Percentiles rank a stretch among this genome's conserved stretches.
Evolutionary conservation across 2,797 vertebrate genomes (phyloP).

Genomic region (Myotis planiceps): DNA sequence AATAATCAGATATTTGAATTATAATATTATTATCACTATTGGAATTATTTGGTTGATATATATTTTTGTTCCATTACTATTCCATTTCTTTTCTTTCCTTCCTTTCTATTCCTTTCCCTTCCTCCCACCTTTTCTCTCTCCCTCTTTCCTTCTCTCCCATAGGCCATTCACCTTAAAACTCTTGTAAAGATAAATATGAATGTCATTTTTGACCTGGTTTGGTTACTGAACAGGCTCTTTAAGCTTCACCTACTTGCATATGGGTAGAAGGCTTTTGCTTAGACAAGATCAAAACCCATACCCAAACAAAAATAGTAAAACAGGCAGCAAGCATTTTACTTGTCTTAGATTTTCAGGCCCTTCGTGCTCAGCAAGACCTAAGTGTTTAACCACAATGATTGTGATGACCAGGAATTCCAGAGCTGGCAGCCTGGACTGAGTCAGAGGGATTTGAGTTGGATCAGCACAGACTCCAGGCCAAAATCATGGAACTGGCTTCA

Average conservation of each 20-base stretch:
- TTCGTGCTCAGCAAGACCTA: constrained; percentile 22
- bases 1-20: not conserved
- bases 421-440: constrained; percentile 60
- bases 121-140: not conserved
- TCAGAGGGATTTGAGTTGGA: constrained; percentile 73
- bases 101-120: not conserved
- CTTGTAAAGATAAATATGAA: not conserved
- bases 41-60: not conserved
- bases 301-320: not conserved
- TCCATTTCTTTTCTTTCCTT: not conserved
- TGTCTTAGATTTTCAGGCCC: not conserved
- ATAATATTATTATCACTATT: not conserved
- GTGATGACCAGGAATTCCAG: constrained; percentile 62
- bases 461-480: constrained; percentile 72
- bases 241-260: not conserved
- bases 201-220: not conserved
- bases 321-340: not conserved
- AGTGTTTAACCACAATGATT: constrained; percentile 43
- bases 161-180: not conserved
- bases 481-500: constrained; percentile 75
- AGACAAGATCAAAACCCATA: constrained; percentile 16
- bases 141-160: not conserved
- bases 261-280: not conserved
- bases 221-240: not conserved
- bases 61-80: not conserved